Conservation (phyloP, 2,888 invertebrate species). For the Antheraea assamensis region DNA sequence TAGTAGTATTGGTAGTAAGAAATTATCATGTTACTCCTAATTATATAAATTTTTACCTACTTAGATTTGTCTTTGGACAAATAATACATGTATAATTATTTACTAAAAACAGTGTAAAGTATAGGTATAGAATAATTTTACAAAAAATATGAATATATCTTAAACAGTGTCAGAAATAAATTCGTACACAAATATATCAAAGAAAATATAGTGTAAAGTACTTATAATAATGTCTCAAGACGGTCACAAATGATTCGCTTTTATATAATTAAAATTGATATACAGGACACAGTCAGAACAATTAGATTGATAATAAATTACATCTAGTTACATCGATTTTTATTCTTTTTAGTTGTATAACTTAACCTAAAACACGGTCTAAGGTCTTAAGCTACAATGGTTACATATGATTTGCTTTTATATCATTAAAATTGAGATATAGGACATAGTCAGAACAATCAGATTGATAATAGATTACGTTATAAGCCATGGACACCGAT, state of each 20-base stretch:
- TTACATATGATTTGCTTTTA: neutral
- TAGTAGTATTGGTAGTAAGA: too few species aligned
- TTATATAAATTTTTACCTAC: neutral
- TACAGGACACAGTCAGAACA: neutral
- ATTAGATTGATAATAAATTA: constrained; percentile 6
- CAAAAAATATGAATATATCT: constrained; percentile 2
- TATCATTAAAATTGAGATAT: neutral
- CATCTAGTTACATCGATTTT: too few species aligned
- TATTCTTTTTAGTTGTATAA: too few species aligned
- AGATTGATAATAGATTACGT: neutral
- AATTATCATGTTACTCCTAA: neutral
- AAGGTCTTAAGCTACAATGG: neutral
- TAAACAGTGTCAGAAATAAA: neutral
- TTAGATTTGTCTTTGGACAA: constrained; percentile 10
- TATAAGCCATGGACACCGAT: constrained; percentile 12
- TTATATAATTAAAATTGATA: neutral
- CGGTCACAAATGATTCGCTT: neutral
- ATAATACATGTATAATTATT: neutral
- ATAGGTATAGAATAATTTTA: constrained; percentile 2
- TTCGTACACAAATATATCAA: neutral
- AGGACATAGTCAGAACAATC: neutral
- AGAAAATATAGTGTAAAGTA: neutral
- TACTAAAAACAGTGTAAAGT: neutral
- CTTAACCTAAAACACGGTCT: too few species aligned
- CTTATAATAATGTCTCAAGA: neutral